These are phyloP conservation scores for Rapana venosa DNA, from an alignment of 2,888 invertebrate species.

Conservation along the genomic window DNA sequence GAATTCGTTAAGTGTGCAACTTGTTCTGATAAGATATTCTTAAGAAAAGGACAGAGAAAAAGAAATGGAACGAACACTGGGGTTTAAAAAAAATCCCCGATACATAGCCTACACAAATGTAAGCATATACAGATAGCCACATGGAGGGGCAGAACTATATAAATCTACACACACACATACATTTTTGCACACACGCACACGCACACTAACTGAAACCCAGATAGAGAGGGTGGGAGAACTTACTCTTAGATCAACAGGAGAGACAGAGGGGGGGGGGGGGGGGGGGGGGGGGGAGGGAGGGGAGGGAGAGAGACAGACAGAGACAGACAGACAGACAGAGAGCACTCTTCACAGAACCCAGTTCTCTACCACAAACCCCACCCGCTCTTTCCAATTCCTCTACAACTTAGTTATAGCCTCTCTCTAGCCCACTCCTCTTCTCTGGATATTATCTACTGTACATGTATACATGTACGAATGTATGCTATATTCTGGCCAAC, in stretches of 20 bases:
- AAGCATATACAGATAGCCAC: no score
- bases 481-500: background rate
- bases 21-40: no score
- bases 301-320: constrained; percentile 31
- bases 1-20: no score
- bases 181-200: no score
- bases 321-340: constrained; percentile 23
- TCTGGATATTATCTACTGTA: background rate
- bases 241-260: background rate
- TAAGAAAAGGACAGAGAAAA: no score
- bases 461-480: background rate
- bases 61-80: no score
- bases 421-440: background rate
- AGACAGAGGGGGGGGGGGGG: constrained; percentile 18
- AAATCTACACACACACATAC: no score
- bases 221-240: no score
- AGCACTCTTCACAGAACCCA: background rate
- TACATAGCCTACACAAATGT: no score
- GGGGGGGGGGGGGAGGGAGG: constrained; percentile 38
- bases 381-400: no score
- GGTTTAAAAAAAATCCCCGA: no score
- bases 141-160: no score
- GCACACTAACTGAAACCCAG: background rate
- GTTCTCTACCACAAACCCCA: background rate
- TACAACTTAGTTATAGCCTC: background rate